phyloP scores from a whole-genome alignment of 2,888 invertebrate genomes.

The Argyra leucocephala region DNA sequence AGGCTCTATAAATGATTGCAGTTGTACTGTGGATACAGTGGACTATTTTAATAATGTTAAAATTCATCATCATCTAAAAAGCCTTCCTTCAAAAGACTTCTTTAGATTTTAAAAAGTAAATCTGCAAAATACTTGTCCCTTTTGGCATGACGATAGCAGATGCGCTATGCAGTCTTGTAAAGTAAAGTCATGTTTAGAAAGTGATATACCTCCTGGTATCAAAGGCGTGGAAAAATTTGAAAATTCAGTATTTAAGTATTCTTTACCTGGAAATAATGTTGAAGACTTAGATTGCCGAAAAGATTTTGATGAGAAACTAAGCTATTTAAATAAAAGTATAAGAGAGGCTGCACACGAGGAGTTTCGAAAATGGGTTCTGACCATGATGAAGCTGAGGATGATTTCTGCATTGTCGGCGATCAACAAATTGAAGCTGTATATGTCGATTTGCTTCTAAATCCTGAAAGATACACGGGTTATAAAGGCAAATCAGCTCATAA shows the following conservation, averaged over 20 bases:
- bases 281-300: constrained; percentile 45
- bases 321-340: constrained; percentile 78
- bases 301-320: constrained; percentile 64
- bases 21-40: constrained; percentile 85
- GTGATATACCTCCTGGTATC: constrained; percentile 69
- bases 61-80: constrained; percentile 80
- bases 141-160: constrained; percentile 87
- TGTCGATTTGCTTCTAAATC: constrained; percentile 89
- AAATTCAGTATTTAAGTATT: constrained; percentile 45
- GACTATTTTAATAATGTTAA: constrained; percentile 92
- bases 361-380: constrained; percentile 85
- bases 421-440: constrained; percentile 79
- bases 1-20: constrained; percentile 89
- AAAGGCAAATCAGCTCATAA: constrained; percentile 86
- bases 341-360: constrained; percentile 80
- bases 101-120: constrained; percentile 84
- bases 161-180: constrained; percentile 89
- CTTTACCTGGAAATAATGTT: constrained; percentile 45
- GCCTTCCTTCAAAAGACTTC: constrained; percentile 81
- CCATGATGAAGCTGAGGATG: constrained; percentile 84
- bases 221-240: constrained; percentile 49
- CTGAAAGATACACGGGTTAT: constrained; percentile 96
- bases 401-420: constrained; percentile 85
- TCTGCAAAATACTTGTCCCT: constrained; percentile 74
- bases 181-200: constrained; percentile 77